Evolutionary conservation across 2,888 invertebrate species (phyloP), one percentile per base, ranked within the genome.

Genomic region (Stegana nigrithorax): DNA sequence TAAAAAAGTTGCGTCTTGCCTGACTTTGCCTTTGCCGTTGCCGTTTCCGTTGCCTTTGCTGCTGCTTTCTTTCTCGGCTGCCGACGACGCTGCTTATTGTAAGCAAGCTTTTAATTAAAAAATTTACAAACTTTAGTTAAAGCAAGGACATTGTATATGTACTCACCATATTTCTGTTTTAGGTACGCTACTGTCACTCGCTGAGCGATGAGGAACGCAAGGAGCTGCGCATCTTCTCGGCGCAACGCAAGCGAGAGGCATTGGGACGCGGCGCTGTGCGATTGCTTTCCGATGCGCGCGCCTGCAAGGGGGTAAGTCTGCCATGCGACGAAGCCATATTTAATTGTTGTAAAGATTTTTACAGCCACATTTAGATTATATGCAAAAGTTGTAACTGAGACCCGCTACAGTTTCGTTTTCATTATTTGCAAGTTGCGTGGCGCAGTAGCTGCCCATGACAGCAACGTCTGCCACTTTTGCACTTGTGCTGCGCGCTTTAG

Each of bases 151-250:
- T 68, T 63, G 65, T 55, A 53, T 36, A 4, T 44, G 64, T 55
- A 62, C 50, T 58, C 62, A 55, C 36, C 32, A 25, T 60, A 62
- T 61, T 42, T n/a, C 58, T 58, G 14, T 65, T 87, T 73, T 87
- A 90, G 90, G 95, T 96, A 62, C 92, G 96, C 67, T 97, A 97
- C 88, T 98, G 98, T 87, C 96, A 96, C 87, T 92, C 94, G 68
- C 89, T 98, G 71, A 91, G 92, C 63, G 95, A 96, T 78, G 96
- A 97, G 84, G 98, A 98, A 85, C 90, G 95, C 73, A 94, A 95
- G 84, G 98, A 97, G 86, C 87, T 97, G 75, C 88, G 95, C 70
- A 90, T 96, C 84, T 97, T 97, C 88, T 95, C 95, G 73, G 92
- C 93, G 19, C 96, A 97, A 87, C 88, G 98, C 81, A 98, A 97